Conservation (phyloP, 1,140 invertebrate species). For the Spodoptera litura region DNA sequence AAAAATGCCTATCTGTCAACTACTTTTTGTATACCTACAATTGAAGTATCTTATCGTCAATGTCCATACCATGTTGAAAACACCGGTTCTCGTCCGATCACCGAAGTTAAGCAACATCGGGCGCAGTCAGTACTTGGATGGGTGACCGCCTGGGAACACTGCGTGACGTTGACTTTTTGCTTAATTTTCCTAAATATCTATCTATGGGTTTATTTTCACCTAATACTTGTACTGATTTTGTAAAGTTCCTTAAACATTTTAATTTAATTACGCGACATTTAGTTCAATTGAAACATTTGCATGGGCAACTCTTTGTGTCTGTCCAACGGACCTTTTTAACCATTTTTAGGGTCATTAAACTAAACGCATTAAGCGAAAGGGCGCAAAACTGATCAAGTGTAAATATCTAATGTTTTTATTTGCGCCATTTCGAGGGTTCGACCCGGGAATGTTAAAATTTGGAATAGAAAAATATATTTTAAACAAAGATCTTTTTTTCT, state of each 20-base stretch:
- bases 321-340: slow-evolving; percentile 65
- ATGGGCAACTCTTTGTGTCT: slow-evolving; percentile 48
- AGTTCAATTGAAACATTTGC: slow-evolving; percentile 47
- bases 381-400: slow-evolving; percentile 76
- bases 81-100: slow-evolving; percentile 62
- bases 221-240: no score
- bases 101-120: slow-evolving; percentile 61
- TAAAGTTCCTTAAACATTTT: not conserved
- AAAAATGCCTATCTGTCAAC: no score
- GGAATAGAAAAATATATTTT: slow-evolving; percentile 16
- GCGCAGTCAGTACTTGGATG: slow-evolving; percentile 57
- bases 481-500: not conserved
- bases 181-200: no score
- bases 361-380: slow-evolving; percentile 74
- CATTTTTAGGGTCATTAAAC: slow-evolving; percentile 76
- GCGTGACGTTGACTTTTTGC: slow-evolving; percentile 56
- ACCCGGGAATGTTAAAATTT: slow-evolving; percentile 4
- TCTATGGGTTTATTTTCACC: no score
- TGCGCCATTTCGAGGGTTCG: slow-evolving; percentile 57
- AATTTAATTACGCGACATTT: slow-evolving; percentile 22
- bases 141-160: slow-evolving; percentile 57
- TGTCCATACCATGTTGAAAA: slow-evolving; percentile 64
- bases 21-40: no score
- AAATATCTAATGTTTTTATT: slow-evolving; percentile 80
- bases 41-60: slow-evolving; percentile 10